Conservation (phyloP, 2,113 vertebrate genomes). For the Uropsilus gracilis region DNA sequence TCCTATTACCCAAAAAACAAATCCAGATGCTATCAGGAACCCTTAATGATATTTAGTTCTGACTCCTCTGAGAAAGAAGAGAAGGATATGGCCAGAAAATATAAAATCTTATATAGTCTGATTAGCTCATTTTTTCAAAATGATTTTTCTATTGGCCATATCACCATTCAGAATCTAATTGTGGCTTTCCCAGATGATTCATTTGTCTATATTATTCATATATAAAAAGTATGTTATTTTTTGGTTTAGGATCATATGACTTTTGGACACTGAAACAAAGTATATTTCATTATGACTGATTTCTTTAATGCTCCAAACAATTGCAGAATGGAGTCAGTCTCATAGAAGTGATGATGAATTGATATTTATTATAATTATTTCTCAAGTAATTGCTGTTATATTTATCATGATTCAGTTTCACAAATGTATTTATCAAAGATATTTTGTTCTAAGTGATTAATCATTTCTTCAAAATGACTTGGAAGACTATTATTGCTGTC, state of each 20-base stretch:
- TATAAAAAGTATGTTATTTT: conserved; percentile 59
- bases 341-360: neutral
- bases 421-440: neutral
- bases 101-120: neutral
- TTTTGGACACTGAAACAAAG: conserved; percentile 45
- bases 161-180: conserved; percentile 52
- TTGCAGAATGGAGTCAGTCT: neutral
- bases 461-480: conserved; percentile 7
- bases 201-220: conserved; percentile 57
- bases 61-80: conserved; percentile 51
- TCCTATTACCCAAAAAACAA: conserved; percentile 48
- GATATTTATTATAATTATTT: neutral
- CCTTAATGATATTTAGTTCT: conserved; percentile 53
- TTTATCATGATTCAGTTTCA: neutral
- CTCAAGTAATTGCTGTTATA: neutral
- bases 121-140: conserved; percentile 52
- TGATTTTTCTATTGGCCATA: conserved; percentile 32
- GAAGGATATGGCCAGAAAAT: conserved; percentile 49
- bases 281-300: conserved; percentile 63
- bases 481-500: neutral
- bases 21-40: conserved; percentile 24
- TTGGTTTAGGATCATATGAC: conserved; percentile 19
- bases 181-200: conserved; percentile 51
- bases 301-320: conserved; percentile 10
- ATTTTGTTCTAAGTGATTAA: neutral